phyloP scores from a whole-genome alignment of 2,113 vertebrate species.

The Uria lomvia region DNA sequence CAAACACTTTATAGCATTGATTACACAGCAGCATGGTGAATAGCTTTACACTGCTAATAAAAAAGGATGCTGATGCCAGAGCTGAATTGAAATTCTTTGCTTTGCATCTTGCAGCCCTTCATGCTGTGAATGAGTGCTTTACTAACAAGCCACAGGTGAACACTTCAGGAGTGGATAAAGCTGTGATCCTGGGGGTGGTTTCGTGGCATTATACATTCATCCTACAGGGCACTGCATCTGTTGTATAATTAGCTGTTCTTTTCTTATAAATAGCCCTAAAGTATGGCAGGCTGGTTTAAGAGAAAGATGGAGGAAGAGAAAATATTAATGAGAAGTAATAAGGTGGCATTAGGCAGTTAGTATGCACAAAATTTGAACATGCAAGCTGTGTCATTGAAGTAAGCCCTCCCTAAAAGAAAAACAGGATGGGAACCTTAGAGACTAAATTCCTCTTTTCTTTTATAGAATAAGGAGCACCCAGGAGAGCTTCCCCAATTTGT shows the following conservation, averaged over 20 bases:
- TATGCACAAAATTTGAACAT: not conserved
- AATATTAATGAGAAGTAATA: not conserved
- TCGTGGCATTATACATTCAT: not conserved
- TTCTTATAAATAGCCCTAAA: not conserved
- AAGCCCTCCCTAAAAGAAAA: conserved; percentile 5
- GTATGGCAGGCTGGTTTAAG: not conserved
- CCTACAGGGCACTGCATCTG: not conserved
- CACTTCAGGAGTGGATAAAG: not conserved
- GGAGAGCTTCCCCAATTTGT: not conserved
- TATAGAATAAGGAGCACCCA: not conserved
- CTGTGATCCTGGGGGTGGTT: not conserved
- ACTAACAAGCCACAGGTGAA: conserved; percentile 29
- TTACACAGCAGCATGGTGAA: not conserved
- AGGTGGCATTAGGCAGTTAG: not conserved
- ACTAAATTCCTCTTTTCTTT: not conserved
- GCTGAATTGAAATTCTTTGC: not conserved
- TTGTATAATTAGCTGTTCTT: conserved; percentile 24
- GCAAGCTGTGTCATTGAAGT: not conserved
- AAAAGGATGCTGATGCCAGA: not conserved
- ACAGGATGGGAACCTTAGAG: not conserved
- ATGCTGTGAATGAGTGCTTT: not conserved
- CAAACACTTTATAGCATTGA: not conserved
- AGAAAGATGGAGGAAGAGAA: not conserved
- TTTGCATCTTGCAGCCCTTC: not conserved
- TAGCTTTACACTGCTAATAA: conserved; percentile 12